Conservation (phyloP, 2,888 invertebrate species). For the Agapostemon virescens region DNA sequence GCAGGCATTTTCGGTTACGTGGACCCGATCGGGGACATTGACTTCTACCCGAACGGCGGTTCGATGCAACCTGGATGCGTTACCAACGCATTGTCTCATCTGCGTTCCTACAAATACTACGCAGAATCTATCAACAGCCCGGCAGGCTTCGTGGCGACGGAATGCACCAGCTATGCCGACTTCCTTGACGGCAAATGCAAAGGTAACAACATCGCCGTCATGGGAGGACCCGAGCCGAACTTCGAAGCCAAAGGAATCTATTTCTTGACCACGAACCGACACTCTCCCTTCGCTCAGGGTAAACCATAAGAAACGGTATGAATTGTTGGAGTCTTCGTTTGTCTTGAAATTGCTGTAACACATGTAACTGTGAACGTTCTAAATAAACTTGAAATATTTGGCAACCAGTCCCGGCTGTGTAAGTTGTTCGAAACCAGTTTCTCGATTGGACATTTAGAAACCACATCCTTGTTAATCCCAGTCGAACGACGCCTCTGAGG, state of each 20-base stretch:
- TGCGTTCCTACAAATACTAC: background rate
- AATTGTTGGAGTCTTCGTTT: no score
- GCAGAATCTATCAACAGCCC: background rate
- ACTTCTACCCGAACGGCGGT: conserved; percentile 2
- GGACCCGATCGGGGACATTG: background rate
- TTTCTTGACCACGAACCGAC: background rate
- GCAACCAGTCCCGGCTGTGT: background rate
- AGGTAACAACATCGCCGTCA: background rate
- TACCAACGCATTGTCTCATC: background rate
- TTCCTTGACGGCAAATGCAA: background rate
- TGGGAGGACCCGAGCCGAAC: background rate
- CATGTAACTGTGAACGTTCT: background rate
- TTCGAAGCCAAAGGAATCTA: background rate
- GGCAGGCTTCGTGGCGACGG: background rate
- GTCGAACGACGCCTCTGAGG: no score
- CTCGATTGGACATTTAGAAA: background rate
- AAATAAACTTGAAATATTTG: background rate
- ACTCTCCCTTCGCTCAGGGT: background rate
- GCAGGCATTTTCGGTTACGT: background rate
- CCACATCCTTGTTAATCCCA: no score
- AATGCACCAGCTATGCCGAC: background rate
- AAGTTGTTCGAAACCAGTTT: background rate
- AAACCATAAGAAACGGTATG: background rate
- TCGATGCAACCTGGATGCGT: background rate
- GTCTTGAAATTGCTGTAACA: background rate